Evolutionary conservation across 2,888 invertebrate species (phyloP).

Genomic region (Leuctra nigra): DNA sequence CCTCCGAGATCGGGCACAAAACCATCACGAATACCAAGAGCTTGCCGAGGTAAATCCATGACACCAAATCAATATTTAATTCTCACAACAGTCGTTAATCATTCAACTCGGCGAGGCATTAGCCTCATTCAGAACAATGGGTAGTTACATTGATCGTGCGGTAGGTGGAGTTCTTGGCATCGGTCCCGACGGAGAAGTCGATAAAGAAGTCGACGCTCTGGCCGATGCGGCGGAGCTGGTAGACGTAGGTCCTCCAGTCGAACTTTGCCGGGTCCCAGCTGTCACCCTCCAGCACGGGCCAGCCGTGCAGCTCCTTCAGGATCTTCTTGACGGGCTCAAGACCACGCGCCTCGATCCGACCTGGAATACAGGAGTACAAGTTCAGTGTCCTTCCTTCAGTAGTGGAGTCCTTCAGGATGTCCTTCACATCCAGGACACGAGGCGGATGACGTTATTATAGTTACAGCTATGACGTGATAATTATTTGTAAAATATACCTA

Average conservation of each 20-base stretch:
- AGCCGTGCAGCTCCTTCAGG: slow-evolving; percentile 76
- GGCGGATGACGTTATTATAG: background rate
- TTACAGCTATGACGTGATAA: too few relatives aligned
- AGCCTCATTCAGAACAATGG: too few relatives aligned
- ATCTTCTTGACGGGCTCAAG: slow-evolving; percentile 63
- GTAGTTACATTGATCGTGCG: slow-evolving; percentile 75
- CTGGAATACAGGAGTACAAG: slow-evolving; percentile 42
- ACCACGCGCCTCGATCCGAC: slow-evolving; percentile 73
- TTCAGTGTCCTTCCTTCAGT: background rate
- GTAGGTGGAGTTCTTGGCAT: slow-evolving; percentile 80
- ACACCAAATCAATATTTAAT: too few relatives aligned
- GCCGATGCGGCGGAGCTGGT: slow-evolving; percentile 70
- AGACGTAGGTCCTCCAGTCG: slow-evolving; percentile 76
- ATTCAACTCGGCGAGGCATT: too few relatives aligned
- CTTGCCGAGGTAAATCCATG: too few relatives aligned
- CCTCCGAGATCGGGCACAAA: too few relatives aligned
- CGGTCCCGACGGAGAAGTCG: slow-evolving; percentile 83
- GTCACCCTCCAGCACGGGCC: slow-evolving; percentile 82
- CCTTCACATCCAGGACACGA: too few relatives aligned
- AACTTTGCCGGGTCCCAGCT: slow-evolving; percentile 64
- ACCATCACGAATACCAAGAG: too few relatives aligned
- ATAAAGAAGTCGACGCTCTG: slow-evolving; percentile 87
- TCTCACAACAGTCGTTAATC: too few relatives aligned
- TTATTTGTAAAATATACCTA: too few relatives aligned
- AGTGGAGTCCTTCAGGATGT: too few relatives aligned